A percentile compares a stretch with the other conserved stretches of the same genome.
These are phyloP conservation scores for Sebastolobus alascanus DNA, from an alignment of 2,797 vertebrate genomes.

Conservation along the genomic window DNA sequence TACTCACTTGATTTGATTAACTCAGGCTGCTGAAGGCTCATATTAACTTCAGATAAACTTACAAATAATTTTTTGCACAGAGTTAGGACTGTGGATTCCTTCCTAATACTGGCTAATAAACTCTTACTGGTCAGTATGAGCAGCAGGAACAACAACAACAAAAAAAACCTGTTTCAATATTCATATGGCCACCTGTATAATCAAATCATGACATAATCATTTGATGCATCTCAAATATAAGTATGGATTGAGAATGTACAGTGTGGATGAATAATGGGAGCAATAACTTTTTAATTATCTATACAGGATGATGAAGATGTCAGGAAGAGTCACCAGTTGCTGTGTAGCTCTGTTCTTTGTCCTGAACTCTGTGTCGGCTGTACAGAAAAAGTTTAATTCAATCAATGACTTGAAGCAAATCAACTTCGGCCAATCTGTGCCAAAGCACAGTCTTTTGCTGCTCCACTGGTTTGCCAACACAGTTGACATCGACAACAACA, in stretches of 20 bases:
- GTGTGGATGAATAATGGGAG: background rate
- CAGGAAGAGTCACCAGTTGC: background rate
- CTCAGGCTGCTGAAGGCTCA: background rate
- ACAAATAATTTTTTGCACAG: background rate
- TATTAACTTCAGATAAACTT: background rate
- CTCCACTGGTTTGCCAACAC: constrained; percentile 77
- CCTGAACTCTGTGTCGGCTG: constrained; percentile 48
- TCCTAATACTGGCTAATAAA: background rate
- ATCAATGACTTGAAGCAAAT: constrained; percentile 64
- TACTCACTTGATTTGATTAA: background rate
- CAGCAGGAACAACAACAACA: too few relatives aligned
- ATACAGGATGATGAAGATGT: constrained; percentile 53
- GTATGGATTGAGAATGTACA: background rate
- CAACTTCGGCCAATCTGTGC: constrained; percentile 55
- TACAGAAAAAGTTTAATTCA: constrained; percentile 31
- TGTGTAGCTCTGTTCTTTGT: constrained; percentile 46
- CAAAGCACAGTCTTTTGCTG: constrained; percentile 66
- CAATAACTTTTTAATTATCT: background rate
- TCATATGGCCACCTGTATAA: background rate
- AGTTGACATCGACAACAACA: constrained; percentile 47
- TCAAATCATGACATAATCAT: background rate
- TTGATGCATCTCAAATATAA: background rate
- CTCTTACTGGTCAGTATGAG: too few relatives aligned
- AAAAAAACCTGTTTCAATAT: too few relatives aligned
- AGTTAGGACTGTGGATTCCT: background rate